phyloP scores from a whole-genome alignment of 2,113 vertebrate species.

The Odocoileus hemionus region DNA sequence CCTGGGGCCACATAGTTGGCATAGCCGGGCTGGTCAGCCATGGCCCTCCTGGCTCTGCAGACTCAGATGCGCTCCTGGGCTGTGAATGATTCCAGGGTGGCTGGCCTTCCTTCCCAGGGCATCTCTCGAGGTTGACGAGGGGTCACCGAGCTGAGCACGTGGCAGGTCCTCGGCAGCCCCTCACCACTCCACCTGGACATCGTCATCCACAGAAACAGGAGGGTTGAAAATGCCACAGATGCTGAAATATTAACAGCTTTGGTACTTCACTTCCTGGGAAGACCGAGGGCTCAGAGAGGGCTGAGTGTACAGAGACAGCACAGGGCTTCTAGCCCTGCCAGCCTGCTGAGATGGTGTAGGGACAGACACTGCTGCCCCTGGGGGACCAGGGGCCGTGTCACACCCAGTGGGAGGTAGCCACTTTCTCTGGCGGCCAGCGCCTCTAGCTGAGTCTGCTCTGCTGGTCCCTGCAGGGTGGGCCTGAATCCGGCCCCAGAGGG shows the following conservation, averaged over 20 bases:
- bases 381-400: background rate
- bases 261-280: background rate
- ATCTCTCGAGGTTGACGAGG: background rate
- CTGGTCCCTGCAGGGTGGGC: background rate
- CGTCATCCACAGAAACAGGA: background rate
- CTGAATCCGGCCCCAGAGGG: background rate
- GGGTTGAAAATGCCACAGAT: background rate
- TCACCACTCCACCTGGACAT: accelerated
- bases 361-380: background rate
- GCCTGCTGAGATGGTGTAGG: background rate
- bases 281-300: background rate
- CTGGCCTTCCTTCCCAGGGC: too few species aligned
- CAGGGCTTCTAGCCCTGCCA: accelerated
- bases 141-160: too few species aligned
- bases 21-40: accelerated
- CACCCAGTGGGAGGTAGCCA: background rate
- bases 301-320: accelerated
- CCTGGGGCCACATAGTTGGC: background rate
- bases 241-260: background rate
- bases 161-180: background rate
- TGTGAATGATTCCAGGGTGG: background rate
- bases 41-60: background rate
- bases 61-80: background rate
- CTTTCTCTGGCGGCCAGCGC: background rate
- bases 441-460: background rate